Percentiles rank a stretch among this genome's conserved stretches.
Evolutionary conservation across 1,140 invertebrate genomes (phyloP).

Genomic region (Oreohelix idahoensis): DNA sequence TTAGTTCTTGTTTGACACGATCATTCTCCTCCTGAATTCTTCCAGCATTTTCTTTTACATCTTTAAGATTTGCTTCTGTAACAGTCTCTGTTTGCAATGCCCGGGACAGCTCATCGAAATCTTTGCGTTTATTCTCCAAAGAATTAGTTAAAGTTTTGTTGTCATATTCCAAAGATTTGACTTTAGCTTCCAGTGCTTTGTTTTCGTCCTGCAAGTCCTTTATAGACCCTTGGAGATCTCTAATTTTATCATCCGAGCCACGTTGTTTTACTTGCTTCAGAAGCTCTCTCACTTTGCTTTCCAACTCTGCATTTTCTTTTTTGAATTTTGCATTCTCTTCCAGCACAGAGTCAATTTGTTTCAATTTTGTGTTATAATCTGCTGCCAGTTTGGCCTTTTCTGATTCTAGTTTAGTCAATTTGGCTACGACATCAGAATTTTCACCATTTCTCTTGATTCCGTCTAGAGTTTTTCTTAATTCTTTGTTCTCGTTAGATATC

Average conservation of each 20-base stretch:
- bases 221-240: conserved; percentile 22
- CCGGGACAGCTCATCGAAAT: conserved; percentile 34
- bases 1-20: conserved; percentile 33
- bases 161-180: conserved; percentile 19
- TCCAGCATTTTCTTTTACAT: conserved; percentile 26
- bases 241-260: conserved; percentile 16
- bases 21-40: conserved; percentile 29
- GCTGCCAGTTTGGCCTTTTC: conserved; percentile 18
- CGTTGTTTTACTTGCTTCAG: neutral
- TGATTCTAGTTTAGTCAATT: conserved; percentile 6
- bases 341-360: conserved; percentile 27
- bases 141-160: neutral
- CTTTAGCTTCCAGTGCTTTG: conserved; percentile 18
- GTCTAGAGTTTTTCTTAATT: conserved; percentile 28
- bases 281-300: conserved; percentile 23
- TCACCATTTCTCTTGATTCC: neutral
- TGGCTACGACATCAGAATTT: neutral
- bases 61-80: conserved; percentile 31
- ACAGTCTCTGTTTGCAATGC: conserved; percentile 36
- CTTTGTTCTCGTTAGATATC: conserved; percentile 46
- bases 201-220: conserved; percentile 31
- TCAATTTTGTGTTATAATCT: conserved; percentile 10
- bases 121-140: conserved; percentile 38
- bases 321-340: conserved; percentile 39
- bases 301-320: conserved; percentile 40